Evolutionary conservation across 2,797 vertebrate species (phyloP).

Genomic region (Hoplostethus atlanticus): DNA sequence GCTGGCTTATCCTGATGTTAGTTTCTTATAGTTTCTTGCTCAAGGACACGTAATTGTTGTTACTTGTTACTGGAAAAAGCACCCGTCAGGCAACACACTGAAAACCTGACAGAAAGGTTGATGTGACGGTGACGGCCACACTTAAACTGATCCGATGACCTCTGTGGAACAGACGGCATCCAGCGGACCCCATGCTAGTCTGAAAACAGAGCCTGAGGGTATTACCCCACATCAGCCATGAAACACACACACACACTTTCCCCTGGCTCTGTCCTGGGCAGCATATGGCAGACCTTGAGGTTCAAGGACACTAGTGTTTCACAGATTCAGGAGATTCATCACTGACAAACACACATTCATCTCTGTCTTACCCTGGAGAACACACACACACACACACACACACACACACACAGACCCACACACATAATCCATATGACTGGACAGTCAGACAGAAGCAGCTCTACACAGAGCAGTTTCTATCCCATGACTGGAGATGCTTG

Average conservation of each 20-base stretch:
- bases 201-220: slow-evolving; percentile 38
- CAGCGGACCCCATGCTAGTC: slow-evolving; percentile 41
- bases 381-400: slow-evolving; percentile 13
- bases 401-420: slow-evolving; percentile 8
- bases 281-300: slow-evolving; percentile 80
- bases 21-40: too few species aligned
- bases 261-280: slow-evolving; percentile 73
- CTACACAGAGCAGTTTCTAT: slow-evolving; percentile 38
- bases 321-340: slow-evolving; percentile 82
- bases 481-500: slow-evolving; percentile 35
- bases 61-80: neutral
- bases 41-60: too few species aligned
- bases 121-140: neutral
- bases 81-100: neutral
- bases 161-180: slow-evolving; percentile 48
- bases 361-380: slow-evolving; percentile 57
- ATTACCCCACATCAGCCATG: slow-evolving; percentile 25
- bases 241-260: slow-evolving; percentile 19
- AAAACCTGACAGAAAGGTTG: too few species aligned
- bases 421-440: slow-evolving; percentile 15
- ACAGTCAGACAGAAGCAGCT: slow-evolving; percentile 34
- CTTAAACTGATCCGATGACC: slow-evolving; percentile 42
- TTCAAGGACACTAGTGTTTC: slow-evolving; percentile 83
- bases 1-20: too few species aligned
- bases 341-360: slow-evolving; percentile 78